Base-by-base conservation (phyloP, 2,113 vertebrate species). In the Gobiocypris rarus region DNA sequence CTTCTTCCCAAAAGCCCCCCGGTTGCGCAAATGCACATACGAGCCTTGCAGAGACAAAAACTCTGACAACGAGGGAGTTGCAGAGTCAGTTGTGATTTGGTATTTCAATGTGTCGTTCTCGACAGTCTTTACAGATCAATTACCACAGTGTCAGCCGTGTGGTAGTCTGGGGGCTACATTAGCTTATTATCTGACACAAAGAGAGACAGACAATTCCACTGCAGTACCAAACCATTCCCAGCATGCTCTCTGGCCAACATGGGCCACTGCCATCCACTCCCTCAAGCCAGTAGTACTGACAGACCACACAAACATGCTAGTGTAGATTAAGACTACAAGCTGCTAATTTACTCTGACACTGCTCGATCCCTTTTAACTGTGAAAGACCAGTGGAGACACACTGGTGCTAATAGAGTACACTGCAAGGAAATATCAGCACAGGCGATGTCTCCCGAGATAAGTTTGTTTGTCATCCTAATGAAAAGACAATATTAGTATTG, bases 81-180 rank as follows among this genome's bases (percentile, higher is more conserved):
- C 38, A 5, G 63, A 84, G 75, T 56, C 45, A 84, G 50, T 69
- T 84, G 52, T 77, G 41, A 45, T 24, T 79, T 79, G 38, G 58
- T 65, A 22, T 67, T 67, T 79, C 58, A 79, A 45, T 48, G 76
- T 56, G 26, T 92, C 83, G 84, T 86, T 91, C 52, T 52, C 91
- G 87, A 78, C 67, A 80, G 65, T 83, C 52, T 89, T 80, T 88
- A 82, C 85, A 88, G 75, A 91, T 88, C 86, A 86, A 91, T 77
- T 1, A 41, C 5, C 76, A 1, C 19, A 78, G 65, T 50, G 76
- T 71, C 58, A 52, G 69, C 43, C 56, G 45, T 63, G 77, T 38
- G 56, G 17, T 10, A 9, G 58, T 59, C 26, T n/a, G 31, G 26
- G 58, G 70, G 56, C 71, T 34, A 50, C 74, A 75, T 81, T 81